Percentiles rank a stretch among this genome's conserved stretches.
Conservation (phyloP, 2,888 invertebrate genomes). For the Epistrophella euchroma region DNA sequence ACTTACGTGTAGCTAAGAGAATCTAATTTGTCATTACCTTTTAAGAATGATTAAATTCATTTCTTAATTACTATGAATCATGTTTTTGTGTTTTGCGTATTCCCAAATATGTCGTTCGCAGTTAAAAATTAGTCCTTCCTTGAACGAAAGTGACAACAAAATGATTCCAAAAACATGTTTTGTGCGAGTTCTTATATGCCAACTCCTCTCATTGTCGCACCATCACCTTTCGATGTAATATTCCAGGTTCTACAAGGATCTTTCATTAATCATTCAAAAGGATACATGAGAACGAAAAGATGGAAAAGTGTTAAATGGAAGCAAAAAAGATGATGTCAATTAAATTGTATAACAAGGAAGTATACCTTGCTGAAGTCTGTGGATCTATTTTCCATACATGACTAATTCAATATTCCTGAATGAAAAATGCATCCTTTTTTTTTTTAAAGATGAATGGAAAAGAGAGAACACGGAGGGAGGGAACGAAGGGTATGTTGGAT, state of each 20-base stretch:
- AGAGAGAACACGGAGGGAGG: background rate
- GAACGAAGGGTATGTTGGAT: no score
- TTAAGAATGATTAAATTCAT: background rate
- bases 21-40: background rate
- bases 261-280: slow-evolving; percentile 3
- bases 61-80: background rate
- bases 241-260: background rate
- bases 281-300: background rate
- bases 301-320: background rate
- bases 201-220: background rate
- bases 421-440: background rate
- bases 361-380: background rate
- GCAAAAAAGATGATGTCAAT: background rate
- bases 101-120: background rate
- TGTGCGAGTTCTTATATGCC: background rate
- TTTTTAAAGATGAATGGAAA: background rate
- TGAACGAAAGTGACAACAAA: background rate
- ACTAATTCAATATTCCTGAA: background rate
- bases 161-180: background rate
- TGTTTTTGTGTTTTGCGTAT: background rate
- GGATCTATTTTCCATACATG: slow-evolving; percentile 4
- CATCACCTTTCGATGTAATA: background rate
- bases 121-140: background rate
- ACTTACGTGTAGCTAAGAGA: background rate
- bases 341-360: background rate